Base-by-base conservation (phyloP, 2,797 vertebrate genomes). In the Avahi laniger region DNA sequence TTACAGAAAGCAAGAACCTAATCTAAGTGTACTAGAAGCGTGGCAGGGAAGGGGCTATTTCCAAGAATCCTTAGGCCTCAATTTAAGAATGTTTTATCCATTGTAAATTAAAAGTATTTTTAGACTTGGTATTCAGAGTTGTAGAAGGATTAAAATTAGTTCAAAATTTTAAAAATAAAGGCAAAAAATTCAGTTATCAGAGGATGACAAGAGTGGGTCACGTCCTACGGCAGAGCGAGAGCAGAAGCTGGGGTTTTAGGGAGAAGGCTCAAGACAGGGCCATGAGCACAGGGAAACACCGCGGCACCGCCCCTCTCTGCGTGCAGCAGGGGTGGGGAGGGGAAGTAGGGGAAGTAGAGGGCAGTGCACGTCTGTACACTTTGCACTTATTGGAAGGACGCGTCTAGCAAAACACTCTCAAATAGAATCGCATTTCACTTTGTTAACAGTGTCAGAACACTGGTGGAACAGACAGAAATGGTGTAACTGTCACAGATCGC, bases 111-210 rank as follows among this genome's bases (percentile, higher is more conserved):
- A 41, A 89, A 78, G n/a, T 20, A 28, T 50, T 20, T 20, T 70
- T 46, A 72, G 52, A 7, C 30, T 50, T 72, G 52, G 17, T 28
- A 80, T 72, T 59, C 5, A 35, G 61, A 78, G 7, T 28, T 61
- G 20, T 3, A 73, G 46, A n/a, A 1, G 52, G 7, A 46, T 43
- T 72, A 72, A 94, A 61, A 85, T 84, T 61, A 70, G 8, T 48
- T 63, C 35, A 79, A 69, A 63, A 24, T 10, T 72, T 59, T n/a
- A 70, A 86, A 86, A 54, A n/a, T n/a, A 46, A 75, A 88, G 20
- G n/a, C 15, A 73, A 9, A 85, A 87, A 72, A 38, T 38, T 30
- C 48, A 33, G 38, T 87, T 54, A 43, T 54, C 61, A n/a, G 30
- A 69, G 18, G 35, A 80, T 69, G 38, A 20, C 28, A 70, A 38